phyloP scores from a whole-genome alignment of 1,140 invertebrate genomes.

The Colletes gigas region DNA sequence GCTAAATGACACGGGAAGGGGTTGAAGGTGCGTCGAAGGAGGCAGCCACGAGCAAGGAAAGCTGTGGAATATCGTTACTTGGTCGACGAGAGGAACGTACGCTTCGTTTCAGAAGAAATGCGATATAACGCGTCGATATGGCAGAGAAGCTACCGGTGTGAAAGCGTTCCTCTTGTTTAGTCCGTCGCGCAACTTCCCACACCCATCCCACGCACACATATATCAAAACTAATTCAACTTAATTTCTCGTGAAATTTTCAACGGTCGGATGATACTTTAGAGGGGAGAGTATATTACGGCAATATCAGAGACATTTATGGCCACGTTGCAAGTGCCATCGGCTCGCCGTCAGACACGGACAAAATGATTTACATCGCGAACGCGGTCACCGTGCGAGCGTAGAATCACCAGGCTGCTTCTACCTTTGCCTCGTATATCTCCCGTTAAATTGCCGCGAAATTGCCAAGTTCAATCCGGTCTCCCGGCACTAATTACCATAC shows the following conservation, averaged over 20 bases:
- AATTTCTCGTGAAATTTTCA: conserved; percentile 46
- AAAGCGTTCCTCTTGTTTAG: too few species aligned
- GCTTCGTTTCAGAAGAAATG: too few species aligned
- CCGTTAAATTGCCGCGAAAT: conserved; percentile 57
- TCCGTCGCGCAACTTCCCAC: too few species aligned
- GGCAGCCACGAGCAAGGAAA: too few species aligned
- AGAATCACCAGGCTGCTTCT: not conserved
- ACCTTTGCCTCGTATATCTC: not conserved
- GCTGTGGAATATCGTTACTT: too few species aligned
- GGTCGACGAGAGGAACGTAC: too few species aligned
- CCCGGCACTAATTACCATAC: conserved; percentile 33
- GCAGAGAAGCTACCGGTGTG: too few species aligned
- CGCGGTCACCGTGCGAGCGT: conserved; percentile 1
- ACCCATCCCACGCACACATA: not conserved
- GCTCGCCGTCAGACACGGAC: conserved; percentile 36
- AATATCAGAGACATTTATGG: conserved; percentile 46
- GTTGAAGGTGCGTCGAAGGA: too few species aligned
- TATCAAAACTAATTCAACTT: conserved; percentile 19
- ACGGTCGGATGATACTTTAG: conserved; percentile 21
- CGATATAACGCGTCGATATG: too few species aligned
- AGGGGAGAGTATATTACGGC: conserved; percentile 30
- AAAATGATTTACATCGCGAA: conserved; percentile 58
- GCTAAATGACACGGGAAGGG: too few species aligned
- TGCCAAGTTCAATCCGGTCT: conserved; percentile 47
- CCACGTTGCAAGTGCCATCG: conserved; percentile 45